Evolutionary conservation across 2,797 vertebrate species (phyloP).

Genomic region (Enteromius treurensis): DNA sequence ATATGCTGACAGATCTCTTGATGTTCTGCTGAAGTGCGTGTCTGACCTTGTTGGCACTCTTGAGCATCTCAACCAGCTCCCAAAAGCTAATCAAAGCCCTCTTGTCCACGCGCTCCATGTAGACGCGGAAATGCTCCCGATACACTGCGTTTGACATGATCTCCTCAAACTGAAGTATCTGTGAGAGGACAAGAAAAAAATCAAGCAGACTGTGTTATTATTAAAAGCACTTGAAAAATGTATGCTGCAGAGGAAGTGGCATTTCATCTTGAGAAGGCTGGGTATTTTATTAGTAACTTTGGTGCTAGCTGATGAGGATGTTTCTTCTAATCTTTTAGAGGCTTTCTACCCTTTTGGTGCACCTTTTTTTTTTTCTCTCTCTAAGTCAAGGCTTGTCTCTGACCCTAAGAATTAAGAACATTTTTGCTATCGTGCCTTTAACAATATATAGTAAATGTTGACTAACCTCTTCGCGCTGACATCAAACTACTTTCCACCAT

Average conservation of each 20-base stretch:
- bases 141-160: conserved; percentile 87
- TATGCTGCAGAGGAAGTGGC: background rate
- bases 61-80: conserved; percentile 93
- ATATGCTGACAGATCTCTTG: background rate
- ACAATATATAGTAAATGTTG: background rate
- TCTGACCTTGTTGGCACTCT: conserved; percentile 92
- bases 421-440: background rate
- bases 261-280: background rate
- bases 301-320: background rate
- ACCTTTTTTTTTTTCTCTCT: background rate
- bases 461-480: background rate
- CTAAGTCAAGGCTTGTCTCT: background rate
- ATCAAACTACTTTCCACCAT: too few relatives aligned
- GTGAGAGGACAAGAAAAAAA: conserved; percentile 10
- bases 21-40: background rate
- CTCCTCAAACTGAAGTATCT: conserved; percentile 98
- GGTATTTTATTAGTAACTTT: background rate
- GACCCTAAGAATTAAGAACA: background rate
- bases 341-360: background rate
- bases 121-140: conserved; percentile 88
- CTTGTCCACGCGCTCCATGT: conserved; percentile 95
- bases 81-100: conserved; percentile 89
- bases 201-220: background rate
- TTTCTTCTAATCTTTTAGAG: background rate
- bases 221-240: background rate